phyloP scores from a whole-genome alignment of 2,888 invertebrate species.

The Lasioglossum pauxillum region DNA sequence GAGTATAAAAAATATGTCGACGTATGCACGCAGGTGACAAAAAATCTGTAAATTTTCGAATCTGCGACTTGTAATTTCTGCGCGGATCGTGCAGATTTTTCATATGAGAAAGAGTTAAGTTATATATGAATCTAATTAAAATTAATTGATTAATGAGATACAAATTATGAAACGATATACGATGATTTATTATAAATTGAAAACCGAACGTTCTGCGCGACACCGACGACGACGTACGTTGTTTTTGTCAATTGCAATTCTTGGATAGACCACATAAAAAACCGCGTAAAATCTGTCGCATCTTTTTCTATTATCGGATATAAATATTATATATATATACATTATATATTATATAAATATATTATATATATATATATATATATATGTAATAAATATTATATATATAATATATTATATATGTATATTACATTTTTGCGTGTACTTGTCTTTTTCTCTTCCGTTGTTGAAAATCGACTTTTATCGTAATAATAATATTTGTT shows the following conservation, averaged over 20 bases:
- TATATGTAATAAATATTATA: too few relatives aligned
- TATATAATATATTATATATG: too few relatives aligned
- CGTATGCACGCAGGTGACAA: constrained; percentile 77
- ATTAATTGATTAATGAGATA: too few relatives aligned
- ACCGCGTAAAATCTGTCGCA: constrained; percentile 68
- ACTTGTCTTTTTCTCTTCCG: constrained; percentile 79
- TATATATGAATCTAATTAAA: too few relatives aligned
- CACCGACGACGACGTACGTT: constrained; percentile 70
- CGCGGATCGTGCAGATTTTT: constrained; percentile 79
- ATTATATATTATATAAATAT: too few relatives aligned
- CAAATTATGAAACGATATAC: too few relatives aligned
- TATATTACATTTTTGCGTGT: constrained; percentile 74
- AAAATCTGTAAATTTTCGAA: constrained; percentile 81
- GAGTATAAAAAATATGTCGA: constrained; percentile 71
- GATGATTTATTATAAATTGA: constrained; percentile 52
- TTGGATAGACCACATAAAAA: constrained; percentile 79
- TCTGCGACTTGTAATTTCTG: constrained; percentile 77
- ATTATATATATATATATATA: too few relatives aligned
- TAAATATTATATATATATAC: background rate
- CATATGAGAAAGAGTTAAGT: constrained; percentile 57
- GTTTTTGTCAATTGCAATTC: constrained; percentile 83
- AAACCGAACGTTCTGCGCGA: constrained; percentile 79
- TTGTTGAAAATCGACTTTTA: constrained; percentile 82
- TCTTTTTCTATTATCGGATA: constrained; percentile 73
- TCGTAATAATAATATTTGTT: constrained; percentile 82